Evolutionary conservation across 2,113 vertebrate species (phyloP).

Genomic region (Platysternon megacephalum): DNA sequence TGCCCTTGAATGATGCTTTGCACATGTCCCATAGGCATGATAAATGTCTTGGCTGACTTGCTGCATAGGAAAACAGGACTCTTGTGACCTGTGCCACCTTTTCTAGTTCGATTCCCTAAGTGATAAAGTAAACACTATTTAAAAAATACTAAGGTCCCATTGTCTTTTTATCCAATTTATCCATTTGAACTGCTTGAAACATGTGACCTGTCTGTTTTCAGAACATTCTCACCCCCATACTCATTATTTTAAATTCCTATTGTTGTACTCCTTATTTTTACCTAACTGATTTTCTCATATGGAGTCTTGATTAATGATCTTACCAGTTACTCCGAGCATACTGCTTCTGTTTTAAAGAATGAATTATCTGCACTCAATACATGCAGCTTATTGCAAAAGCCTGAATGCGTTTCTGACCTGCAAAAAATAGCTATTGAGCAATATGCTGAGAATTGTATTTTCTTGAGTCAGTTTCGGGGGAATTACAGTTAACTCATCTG

Average conservation of each 20-base stretch:
- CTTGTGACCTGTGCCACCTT: not conserved
- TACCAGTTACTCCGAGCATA: rapidly evolving
- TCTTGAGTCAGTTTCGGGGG: rapidly evolving
- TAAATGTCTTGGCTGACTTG: rapidly evolving
- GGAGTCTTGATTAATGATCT: not conserved
- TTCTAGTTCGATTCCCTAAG: not conserved
- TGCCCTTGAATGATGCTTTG: not conserved
- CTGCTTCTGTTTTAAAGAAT: rapidly evolving
- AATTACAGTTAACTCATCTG: rapidly evolving
- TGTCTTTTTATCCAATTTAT: not conserved
- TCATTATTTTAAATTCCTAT: not conserved
- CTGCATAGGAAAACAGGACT: not conserved
- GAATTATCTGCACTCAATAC: not conserved
- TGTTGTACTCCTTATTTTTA: rapidly evolving
- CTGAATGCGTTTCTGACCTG: rapidly evolving
- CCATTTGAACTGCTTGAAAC: not conserved
- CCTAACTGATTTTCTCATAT: rapidly evolving
- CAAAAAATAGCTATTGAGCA: not conserved
- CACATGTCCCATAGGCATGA: not conserved
- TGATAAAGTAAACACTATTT: not conserved
- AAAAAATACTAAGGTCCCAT: rapidly evolving
- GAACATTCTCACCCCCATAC: not conserved
- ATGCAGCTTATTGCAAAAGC: not conserved
- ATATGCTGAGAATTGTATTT: rapidly evolving
- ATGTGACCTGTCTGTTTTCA: not conserved